Percentiles rank a stretch among this genome's conserved stretches.
Evolutionary conservation across 2,113 vertebrate genomes (phyloP).

Genomic region (Numenius arquata): DNA sequence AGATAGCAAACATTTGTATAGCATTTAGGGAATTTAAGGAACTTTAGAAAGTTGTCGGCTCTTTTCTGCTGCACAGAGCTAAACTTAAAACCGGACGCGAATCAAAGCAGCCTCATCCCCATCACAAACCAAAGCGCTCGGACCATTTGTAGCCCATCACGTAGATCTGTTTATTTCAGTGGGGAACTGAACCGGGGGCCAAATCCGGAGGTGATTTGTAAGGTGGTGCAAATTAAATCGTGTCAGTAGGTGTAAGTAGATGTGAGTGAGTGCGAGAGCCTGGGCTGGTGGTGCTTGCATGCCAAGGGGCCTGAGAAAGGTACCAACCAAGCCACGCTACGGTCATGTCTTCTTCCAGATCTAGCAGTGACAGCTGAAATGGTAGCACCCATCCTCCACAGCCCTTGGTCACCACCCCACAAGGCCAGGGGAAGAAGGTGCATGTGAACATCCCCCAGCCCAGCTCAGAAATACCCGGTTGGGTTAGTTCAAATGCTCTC

Average conservation of each 20-base stretch:
- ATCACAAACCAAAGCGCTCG: rapidly evolving
- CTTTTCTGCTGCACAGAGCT: not conserved
- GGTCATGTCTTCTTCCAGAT: not conserved
- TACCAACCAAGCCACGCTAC: not conserved
- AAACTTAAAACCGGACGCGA: not conserved
- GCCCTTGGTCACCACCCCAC: not conserved
- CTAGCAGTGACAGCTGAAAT: not conserved
- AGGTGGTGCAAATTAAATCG: not conserved
- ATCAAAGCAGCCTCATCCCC: not conserved
- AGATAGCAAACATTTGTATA: not conserved
- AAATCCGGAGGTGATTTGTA: constrained; percentile 5
- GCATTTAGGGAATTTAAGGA: constrained; percentile 8
- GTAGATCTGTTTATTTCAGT: not conserved
- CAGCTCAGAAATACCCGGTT: not conserved
- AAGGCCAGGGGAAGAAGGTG: not conserved
- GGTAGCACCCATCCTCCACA: not conserved
- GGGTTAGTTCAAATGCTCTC: not conserved
- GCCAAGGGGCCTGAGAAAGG: not conserved
- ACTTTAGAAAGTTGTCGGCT: constrained; percentile 13
- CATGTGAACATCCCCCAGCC: not conserved
- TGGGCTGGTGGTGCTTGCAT: not conserved
- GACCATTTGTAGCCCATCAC: not conserved
- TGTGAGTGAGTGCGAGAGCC: not conserved
- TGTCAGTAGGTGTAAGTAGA: not conserved
- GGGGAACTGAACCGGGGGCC: not conserved